Conservation (phyloP, 1,140 invertebrate genomes). For the Camponotus pennsylvanicus region DNA sequence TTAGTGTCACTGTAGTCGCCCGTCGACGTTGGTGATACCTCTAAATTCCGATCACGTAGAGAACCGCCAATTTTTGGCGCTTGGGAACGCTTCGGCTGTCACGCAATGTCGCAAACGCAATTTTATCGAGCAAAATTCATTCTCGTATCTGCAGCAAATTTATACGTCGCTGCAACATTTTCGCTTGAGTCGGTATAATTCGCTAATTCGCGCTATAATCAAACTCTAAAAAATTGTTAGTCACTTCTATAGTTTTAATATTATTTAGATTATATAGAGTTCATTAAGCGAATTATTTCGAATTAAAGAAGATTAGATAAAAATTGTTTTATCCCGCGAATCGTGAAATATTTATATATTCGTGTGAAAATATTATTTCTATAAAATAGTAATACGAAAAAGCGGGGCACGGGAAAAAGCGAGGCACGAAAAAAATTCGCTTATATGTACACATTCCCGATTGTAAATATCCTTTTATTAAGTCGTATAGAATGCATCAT, state of each 20-base stretch:
- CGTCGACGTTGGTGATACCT: conserved; percentile 44
- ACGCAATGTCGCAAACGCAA: conserved; percentile 23
- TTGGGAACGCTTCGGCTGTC: conserved; percentile 22
- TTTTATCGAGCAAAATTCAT: conserved; percentile 34
- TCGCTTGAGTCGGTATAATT: not conserved
- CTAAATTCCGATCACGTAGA: conserved; percentile 68
- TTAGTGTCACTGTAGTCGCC: conserved; percentile 63
- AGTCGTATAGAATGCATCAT: conserved; percentile 36
- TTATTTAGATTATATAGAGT: not conserved
- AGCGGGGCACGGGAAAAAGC: not conserved
- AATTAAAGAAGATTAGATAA: not conserved
- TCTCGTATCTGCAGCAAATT: not conserved
- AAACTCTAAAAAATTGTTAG: not conserved
- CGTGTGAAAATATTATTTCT: not conserved
- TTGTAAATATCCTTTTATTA: conserved; percentile 42
- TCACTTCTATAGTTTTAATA: not conserved
- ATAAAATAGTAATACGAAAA: not conserved
- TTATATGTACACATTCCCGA: not conserved
- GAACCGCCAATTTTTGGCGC: conserved; percentile 53
- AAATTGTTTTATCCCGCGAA: not conserved
- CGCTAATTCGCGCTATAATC: not conserved
- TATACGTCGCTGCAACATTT: not conserved
- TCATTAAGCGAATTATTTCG: not conserved
- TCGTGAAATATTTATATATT: not conserved
- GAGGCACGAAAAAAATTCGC: not conserved